Evolutionary conservation across 2,888 invertebrate genomes (phyloP), one percentile per base, ranked within the genome.

Genomic region (Himalopsyche tibetana): DNA sequence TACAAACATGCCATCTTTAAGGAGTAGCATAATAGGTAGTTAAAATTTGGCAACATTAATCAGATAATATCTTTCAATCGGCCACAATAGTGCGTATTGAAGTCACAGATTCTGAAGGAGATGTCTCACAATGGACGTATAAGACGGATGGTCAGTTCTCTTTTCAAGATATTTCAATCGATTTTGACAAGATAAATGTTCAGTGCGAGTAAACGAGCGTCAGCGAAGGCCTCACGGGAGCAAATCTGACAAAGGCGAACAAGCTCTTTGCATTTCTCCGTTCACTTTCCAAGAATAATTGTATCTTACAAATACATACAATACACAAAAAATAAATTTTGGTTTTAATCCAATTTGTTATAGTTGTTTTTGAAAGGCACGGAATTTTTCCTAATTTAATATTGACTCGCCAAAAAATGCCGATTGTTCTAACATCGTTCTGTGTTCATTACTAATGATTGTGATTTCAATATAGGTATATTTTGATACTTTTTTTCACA

Each of bases 171-270:
- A 84, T 84, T 84, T 84, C 84, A 28, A 81, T 84, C 81, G 79
- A 63, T 42, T 38, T 74, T 82, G 85, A 82, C 85, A 82, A 82
- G 85, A 85, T 85, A 85, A 85, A 85, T 85, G 82, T 81, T 82
- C 56, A 63, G 74, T 55, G 83, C 45, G 45, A 63, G 36, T 45
- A 19, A 82, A 55, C 45, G 85, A 81, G 69, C 69, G 82, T 42
- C 82, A 38, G 79, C 38, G 19, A 11, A 74, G 5, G 40, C 55
- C 83, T 45, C 83, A 12, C 19, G 74, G 79, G 83, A 83, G 42
- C 51, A 19, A 63, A 15, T 63, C 19, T n/a, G 28, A 63, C 63
- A 63, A 63, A 19, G 28, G 63, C 63, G 19, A 63, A 11, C n/a
- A 5, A 9, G 19, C 19, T 63, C 8, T 19, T 63, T 63, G 6